These are phyloP conservation scores for Corythornis vintsioides DNA, from an alignment of 2,113 vertebrate genomes.

Conservation along the genomic window DNA sequence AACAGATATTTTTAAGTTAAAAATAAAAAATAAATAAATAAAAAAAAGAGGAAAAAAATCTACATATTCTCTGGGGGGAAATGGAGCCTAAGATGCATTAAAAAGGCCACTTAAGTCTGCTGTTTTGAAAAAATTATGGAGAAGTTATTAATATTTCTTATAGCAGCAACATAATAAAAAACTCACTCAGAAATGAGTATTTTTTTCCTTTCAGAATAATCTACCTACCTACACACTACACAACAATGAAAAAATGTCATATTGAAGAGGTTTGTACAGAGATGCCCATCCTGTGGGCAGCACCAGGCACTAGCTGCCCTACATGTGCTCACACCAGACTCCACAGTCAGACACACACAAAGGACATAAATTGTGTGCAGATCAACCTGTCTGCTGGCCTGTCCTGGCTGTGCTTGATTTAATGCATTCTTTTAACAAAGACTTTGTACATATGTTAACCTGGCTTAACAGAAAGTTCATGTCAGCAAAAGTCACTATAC, in stretches of 20 bases:
- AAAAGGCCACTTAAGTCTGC: background rate
- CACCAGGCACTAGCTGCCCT: background rate
- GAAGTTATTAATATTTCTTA: background rate
- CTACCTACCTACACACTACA: background rate
- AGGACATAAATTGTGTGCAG: background rate
- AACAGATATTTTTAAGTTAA: background rate
- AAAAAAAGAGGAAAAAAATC: too few species aligned
- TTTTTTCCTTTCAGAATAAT: background rate
- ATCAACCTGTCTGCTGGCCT: background rate
- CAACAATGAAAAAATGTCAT: background rate
- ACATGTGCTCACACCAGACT: background rate
- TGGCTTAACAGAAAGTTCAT: background rate
- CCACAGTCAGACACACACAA: background rate
- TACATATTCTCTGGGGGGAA: background rate
- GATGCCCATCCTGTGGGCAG: background rate
- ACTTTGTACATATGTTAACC: background rate
- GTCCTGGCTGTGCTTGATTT: background rate
- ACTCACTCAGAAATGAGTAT: background rate
- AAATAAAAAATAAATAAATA: too few species aligned
- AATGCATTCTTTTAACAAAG: background rate
- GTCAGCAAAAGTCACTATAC: background rate
- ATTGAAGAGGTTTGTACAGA: background rate
- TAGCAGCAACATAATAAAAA: background rate
- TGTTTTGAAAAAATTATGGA: background rate
- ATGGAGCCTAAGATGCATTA: background rate